Evolutionary conservation across 2,888 invertebrate genomes (phyloP), one percentile per base, ranked within the genome.

Genomic region (Lycocerus yunnanus): DNA sequence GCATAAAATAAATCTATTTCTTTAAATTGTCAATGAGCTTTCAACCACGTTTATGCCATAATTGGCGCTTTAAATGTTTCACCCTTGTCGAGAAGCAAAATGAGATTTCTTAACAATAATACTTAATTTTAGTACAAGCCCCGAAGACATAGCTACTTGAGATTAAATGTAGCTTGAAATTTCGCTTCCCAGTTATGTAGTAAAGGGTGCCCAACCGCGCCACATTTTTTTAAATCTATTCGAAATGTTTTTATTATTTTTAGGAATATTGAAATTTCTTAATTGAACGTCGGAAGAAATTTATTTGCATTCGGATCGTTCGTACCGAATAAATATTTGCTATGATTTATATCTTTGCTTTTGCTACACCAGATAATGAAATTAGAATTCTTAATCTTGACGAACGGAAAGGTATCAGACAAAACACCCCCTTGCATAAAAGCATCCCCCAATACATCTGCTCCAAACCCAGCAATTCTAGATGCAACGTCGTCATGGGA

Each of bases 401-500:
- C 58, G 18, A 18, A 68, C 65, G 68, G 73, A 66, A 74, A 73
- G 68, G 69, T 74, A 74, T 73, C 76, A 76, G 76, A 76, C 74
- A 60, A 68, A 59, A 68, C 75, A 77, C 78, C 77, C 78, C 70
- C 71, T 74, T 76, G 76, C 78, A 76, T 71, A 78, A 72, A 75
- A 76, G 68, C 73, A 72, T 70, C 76, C 74, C 78, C 68, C 72
- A 69, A 71, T 67, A 69, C 66, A 71, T 63, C 69, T 73, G 70
- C 43, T 76, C 76, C 78, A 75, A 77, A 75, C 78, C 76, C 70
- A 70, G 66, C 72, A 68, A 73, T 82, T 82, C 83, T 81, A 83
- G 83, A 84, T 85, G 85, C 85, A 85, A 82, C 84, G 85, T 85
- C 81, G 81, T 71, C 82, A 85, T 85, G 85, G 86, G 84, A 85